These are phyloP conservation scores for Leistus spinibarbis DNA, from an alignment of 2,888 invertebrate genomes.

Conservation along the genomic window DNA sequence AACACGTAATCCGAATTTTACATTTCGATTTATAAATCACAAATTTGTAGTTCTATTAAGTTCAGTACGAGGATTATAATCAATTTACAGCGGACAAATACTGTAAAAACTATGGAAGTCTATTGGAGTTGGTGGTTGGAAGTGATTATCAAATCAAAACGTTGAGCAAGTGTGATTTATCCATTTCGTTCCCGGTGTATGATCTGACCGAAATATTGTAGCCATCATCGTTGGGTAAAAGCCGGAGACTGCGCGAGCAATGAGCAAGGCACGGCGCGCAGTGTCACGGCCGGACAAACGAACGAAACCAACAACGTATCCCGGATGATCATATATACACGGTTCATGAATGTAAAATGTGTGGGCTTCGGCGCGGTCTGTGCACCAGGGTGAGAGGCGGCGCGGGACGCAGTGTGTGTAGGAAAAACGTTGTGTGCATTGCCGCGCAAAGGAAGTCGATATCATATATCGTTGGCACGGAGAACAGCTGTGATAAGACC, in stretches of 20 bases:
- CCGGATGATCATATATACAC: constrained; percentile 34
- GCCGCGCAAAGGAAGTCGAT: constrained; percentile 51
- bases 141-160: background rate
- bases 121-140: background rate
- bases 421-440: background rate
- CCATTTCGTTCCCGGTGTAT: constrained; percentile 17
- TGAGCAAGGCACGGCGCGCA: constrained; percentile 1
- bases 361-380: constrained; percentile 20
- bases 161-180: constrained; percentile 9
- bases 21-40: too few species aligned
- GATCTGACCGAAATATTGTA: constrained; percentile 24
- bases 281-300: constrained; percentile 39
- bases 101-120: background rate
- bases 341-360: constrained; percentile 37
- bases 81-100: too few species aligned
- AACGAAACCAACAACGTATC: constrained; percentile 20
- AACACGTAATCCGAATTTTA: too few species aligned
- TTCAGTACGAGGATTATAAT: too few species aligned
- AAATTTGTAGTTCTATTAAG: too few species aligned
- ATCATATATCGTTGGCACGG: constrained; percentile 50
- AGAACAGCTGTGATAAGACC: constrained; percentile 51
- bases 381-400: background rate
- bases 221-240: constrained; percentile 1
- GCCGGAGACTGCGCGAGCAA: background rate
- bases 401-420: constrained; percentile 4